Conservation (phyloP, 1,140 invertebrate species). For the Oryctes rhinoceros region DNA sequence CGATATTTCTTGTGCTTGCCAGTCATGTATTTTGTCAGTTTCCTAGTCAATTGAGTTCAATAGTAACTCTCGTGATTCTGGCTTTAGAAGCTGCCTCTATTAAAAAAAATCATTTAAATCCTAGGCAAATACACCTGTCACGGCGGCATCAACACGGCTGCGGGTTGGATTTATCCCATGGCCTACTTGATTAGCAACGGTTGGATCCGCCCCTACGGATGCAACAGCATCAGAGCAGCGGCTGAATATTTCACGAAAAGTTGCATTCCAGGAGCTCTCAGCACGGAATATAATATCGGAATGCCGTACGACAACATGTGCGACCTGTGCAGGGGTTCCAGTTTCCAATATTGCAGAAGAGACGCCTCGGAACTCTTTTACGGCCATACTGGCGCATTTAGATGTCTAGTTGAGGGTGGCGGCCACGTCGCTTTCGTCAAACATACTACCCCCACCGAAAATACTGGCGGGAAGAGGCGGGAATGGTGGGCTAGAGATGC, state of each 20-base stretch:
- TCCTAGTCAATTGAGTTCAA: too few species aligned
- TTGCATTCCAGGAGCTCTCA: constrained; percentile 89
- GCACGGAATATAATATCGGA: constrained; percentile 81
- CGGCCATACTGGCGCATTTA: constrained; percentile 88
- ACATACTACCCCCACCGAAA: constrained; percentile 90
- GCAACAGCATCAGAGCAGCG: constrained; percentile 87
- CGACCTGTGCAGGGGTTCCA: constrained; percentile 90
- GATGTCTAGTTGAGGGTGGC: constrained; percentile 93
- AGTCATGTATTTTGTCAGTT: too few species aligned
- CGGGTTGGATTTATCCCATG: constrained; percentile 95
- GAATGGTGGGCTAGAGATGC: constrained; percentile 95
- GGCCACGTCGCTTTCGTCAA: constrained; percentile 96
- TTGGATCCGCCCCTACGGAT: constrained; percentile 91
- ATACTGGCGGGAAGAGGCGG: constrained; percentile 86
- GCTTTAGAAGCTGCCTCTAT: too few species aligned
- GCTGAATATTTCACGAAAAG: constrained; percentile 93
- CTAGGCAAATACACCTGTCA: constrained; percentile 87
- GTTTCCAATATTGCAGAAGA: constrained; percentile 80
- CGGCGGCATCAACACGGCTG: constrained; percentile 89
- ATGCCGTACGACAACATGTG: constrained; percentile 91
- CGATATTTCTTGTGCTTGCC: too few species aligned
- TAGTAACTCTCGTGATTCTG: too few species aligned
- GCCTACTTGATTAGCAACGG: constrained; percentile 93
- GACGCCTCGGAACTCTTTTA: constrained; percentile 90
- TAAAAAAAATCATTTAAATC: neutral